Base-by-base conservation (phyloP, 2,888 invertebrate genomes). In the Clitarchus hookeri region DNA sequence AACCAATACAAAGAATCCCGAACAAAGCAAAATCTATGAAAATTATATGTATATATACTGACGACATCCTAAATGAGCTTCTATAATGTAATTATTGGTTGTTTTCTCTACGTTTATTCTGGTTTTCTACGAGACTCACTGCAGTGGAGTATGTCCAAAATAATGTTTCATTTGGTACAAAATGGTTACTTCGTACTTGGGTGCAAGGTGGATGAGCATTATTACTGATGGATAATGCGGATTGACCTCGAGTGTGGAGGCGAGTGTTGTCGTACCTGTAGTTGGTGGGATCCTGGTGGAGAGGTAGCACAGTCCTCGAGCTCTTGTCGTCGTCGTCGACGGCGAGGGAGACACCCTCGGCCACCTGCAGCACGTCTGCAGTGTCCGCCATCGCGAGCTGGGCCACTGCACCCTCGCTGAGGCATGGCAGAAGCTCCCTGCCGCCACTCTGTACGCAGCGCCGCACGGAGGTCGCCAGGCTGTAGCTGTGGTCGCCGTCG, bases 211-310 rank as follows among this genome's bases (percentile, higher is more conserved):
- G 36, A 36, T 4, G 36, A 36, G 36, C 36, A 36, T 36, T 36
- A 36, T 36, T 36, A 23, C 23, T 77, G 36, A 16, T 1, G n/a
- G 83, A 27, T 36, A 36, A 36, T 36, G 36, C 4, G 36, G 1
- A 36, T 36, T 4, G 36, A 36, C 36, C 36, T 36, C 36, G 36
- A 4, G 36, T 0, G 36, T 36, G 36, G 36, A 36, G 36, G 36
- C 36, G 36, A 36, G 36, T 1, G 36, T 4, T 36, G 4, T 23
- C 90, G 90, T 93, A 95, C 82, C 95, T 94, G 88, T 87, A 90
- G 91, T 96, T 95, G 90, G 94, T 94, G 0, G 96, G 96, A 92
- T 96, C 95, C 88, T 95, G 95, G 89, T 96, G 95, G 88, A 95
- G 92, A 87, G 95, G 94, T 90, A 94, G 95, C 84, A 94, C 93